Conservation (phyloP, 2,113 vertebrate species). For the Gadus chalcogrammus region DNA sequence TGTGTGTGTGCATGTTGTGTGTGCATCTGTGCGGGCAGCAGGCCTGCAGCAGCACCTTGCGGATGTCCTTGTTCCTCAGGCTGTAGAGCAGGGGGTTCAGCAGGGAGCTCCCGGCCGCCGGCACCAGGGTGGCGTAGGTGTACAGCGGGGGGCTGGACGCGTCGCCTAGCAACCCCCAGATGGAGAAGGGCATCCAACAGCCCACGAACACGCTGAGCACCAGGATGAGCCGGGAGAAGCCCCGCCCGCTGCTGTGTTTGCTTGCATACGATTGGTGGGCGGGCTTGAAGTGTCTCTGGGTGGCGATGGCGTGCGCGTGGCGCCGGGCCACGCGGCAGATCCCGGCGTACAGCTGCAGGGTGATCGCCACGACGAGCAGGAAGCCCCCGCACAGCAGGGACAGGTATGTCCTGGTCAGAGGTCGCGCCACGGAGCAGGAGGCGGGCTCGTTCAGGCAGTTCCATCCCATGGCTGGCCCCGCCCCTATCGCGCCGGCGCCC, state of each 20-base stretch:
- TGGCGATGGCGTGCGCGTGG: conserved; percentile 92
- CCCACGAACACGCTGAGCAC: conserved; percentile 87
- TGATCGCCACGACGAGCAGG: conserved; percentile 78
- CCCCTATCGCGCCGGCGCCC: conserved; percentile 76
- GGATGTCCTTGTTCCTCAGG: conserved; percentile 91
- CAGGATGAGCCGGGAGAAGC: conserved; percentile 74
- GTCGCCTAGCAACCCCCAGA: conserved; percentile 87
- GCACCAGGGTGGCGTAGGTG: conserved; percentile 86
- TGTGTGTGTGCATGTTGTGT: conserved; percentile 71
- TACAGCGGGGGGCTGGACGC: conserved; percentile 78
- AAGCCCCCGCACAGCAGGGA: conserved; percentile 82
- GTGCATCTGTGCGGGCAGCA: conserved; percentile 77
- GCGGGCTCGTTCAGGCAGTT: conserved; percentile 79
- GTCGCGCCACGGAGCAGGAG: conserved; percentile 80
- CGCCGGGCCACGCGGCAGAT: conserved; percentile 85
- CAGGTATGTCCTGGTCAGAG: conserved; percentile 84
- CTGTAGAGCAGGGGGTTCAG: conserved; percentile 93
- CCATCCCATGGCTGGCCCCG: conserved; percentile 87
- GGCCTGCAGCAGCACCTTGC: conserved; percentile 82
- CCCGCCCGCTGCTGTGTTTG: conserved; percentile 54
- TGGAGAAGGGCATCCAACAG: conserved; percentile 91
- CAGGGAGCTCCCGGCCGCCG: conserved; percentile 88
- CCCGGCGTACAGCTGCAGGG: conserved; percentile 88
- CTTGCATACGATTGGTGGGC: conserved; percentile 78
- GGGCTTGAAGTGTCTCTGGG: conserved; percentile 87